Evolutionary conservation across 2,888 invertebrate species (phyloP).

Genomic region (Cantharis lateralis): DNA sequence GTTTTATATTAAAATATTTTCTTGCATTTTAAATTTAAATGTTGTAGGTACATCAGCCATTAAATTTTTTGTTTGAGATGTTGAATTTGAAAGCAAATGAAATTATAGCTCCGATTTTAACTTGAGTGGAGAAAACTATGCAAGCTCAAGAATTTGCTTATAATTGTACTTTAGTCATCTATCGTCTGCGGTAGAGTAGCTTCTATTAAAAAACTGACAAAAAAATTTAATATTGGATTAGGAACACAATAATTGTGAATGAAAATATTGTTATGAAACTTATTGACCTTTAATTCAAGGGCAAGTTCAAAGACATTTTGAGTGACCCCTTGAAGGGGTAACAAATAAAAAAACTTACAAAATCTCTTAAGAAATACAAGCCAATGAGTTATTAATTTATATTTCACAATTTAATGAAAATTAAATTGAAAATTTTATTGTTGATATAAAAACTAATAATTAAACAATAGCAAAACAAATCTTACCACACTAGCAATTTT

Average conservation of each 20-base stretch:
- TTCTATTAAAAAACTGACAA: background rate
- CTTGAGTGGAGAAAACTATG: too few species aligned
- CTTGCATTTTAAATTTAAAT: too few species aligned
- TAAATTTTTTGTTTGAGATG: too few species aligned
- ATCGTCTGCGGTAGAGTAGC: background rate
- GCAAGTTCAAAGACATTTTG: background rate
- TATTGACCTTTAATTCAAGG: background rate
- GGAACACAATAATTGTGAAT: background rate
- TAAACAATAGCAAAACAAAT: conserved; percentile 32
- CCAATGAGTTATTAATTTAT: conserved; percentile 13
- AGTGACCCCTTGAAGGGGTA: background rate
- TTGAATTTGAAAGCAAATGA: too few species aligned
- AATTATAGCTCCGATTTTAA: too few species aligned
- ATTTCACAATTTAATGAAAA: conserved; percentile 6
- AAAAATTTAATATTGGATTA: background rate
- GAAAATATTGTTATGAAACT: background rate
- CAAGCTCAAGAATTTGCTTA: too few species aligned
- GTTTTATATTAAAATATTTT: too few species aligned
- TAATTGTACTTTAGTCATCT: too few species aligned
- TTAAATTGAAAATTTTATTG: background rate
- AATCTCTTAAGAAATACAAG: background rate
- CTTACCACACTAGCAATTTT: conserved; percentile 25
- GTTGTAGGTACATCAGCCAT: too few species aligned
- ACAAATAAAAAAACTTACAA: background rate
- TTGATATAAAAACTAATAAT: conserved; percentile 5